These are phyloP conservation scores for Fundulus diaphanus DNA, from an alignment of 2,797 vertebrate species.

Conservation along the genomic window DNA sequence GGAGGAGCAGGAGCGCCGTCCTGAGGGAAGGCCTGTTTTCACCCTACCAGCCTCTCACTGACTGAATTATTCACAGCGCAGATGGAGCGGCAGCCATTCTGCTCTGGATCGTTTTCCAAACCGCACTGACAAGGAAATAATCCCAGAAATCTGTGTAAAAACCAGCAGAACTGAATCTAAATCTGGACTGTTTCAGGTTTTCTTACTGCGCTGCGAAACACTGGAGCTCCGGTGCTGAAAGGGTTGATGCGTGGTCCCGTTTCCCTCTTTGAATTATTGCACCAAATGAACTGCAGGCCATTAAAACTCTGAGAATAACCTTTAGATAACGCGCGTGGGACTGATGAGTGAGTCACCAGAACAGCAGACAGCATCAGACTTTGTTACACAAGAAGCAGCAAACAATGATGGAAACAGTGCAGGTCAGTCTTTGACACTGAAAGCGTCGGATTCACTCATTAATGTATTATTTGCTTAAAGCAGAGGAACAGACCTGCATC, in stretches of 20 bases:
- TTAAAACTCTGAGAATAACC: constrained; percentile 36
- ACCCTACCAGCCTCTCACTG: constrained; percentile 33
- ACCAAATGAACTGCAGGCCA: constrained; percentile 14
- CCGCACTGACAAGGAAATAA: constrained; percentile 14
- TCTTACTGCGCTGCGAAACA: background rate
- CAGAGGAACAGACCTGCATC: too few species aligned
- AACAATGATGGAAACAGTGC: constrained; percentile 1
- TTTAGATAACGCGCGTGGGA: constrained; percentile 39
- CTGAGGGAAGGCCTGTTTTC: constrained; percentile 47
- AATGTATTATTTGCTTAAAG: too few species aligned
- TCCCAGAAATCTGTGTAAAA: constrained; percentile 13
- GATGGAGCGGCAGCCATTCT: constrained; percentile 56
- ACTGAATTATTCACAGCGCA: constrained; percentile 69
- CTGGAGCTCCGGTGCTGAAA: background rate
- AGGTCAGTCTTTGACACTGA: too few species aligned
- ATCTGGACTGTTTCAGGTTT: constrained; percentile 1
- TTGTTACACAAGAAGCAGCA: constrained; percentile 45
- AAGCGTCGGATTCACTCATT: too few species aligned
- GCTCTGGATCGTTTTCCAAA: constrained; percentile 39
- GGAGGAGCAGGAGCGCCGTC: constrained; percentile 41
- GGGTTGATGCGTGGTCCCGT: constrained; percentile 16
- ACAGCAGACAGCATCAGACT: constrained; percentile 27
- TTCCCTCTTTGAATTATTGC: constrained; percentile 14
- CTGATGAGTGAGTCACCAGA: constrained; percentile 47
- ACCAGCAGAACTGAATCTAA: background rate